phyloP scores from a whole-genome alignment of 2,797 vertebrate genomes.

The Etheostoma perlongum region DNA sequence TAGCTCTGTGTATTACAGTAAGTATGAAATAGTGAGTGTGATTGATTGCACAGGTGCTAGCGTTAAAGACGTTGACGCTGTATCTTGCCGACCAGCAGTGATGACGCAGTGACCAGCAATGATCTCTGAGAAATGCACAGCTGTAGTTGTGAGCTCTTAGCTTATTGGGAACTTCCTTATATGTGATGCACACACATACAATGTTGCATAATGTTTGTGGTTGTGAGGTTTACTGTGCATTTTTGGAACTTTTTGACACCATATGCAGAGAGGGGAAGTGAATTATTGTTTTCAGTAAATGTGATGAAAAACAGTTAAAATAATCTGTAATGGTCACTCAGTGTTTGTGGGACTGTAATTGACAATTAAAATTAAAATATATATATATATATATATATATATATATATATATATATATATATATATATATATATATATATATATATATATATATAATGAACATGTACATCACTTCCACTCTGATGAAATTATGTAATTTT shows the following conservation, averaged over 20 bases:
- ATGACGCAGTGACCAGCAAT: too few relatives aligned
- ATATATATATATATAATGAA: not conserved
- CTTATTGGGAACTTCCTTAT: constrained; percentile 20
- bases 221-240: not conserved
- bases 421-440: not conserved
- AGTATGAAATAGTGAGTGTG: constrained; percentile 15
- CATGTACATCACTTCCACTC: constrained; percentile 9
- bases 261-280: constrained; percentile 17
- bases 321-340: constrained; percentile 17
- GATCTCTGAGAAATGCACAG: constrained; percentile 21
- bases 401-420: not conserved
- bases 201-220: not conserved
- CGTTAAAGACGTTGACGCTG: not conserved
- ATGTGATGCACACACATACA: not conserved
- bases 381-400: too few relatives aligned
- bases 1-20: constrained; percentile 7
- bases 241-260: constrained; percentile 15
- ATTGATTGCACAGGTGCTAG: constrained; percentile 17
- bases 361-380: not conserved
- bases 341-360: constrained; percentile 6
- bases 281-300: constrained; percentile 26
- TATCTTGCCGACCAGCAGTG: not conserved
- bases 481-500: constrained; percentile 30
- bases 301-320: constrained; percentile 25
- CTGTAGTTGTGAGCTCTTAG: not conserved